Conservation (phyloP, 37 sponge, comb jelly and placozoan genomes). For the Beroe forskalii region DNA sequence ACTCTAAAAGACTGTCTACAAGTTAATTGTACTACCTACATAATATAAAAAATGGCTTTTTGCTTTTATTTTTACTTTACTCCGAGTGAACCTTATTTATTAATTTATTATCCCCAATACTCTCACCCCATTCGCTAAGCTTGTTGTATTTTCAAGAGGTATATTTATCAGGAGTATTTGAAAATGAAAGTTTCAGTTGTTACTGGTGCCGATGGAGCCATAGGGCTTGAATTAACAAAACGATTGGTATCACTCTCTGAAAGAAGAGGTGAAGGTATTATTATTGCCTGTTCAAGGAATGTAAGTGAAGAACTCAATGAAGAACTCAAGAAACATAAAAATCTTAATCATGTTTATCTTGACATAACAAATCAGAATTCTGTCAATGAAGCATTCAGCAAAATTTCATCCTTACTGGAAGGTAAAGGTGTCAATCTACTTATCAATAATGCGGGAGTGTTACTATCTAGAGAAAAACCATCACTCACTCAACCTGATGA, state of each 20-base stretch:
- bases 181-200: background rate
- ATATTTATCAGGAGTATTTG: too few relatives aligned
- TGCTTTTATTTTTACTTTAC: too few relatives aligned
- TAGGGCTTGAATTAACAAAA: constrained; percentile 20
- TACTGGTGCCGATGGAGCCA: constrained; percentile 42
- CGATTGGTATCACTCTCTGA: background rate
- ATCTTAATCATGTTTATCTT: constrained; percentile 30
- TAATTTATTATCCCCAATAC: too few relatives aligned
- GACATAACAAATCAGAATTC: background rate
- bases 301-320: background rate
- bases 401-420: background rate
- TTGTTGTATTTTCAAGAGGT: too few relatives aligned
- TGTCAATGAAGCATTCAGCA: background rate
- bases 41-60: too few relatives aligned
- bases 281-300: constrained; percentile 9
- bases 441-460: constrained; percentile 32
- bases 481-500: background rate
- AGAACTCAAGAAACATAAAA: background rate
- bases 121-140: too few relatives aligned
- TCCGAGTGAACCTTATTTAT: too few relatives aligned
- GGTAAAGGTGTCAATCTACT: constrained; percentile 39
- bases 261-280: background rate
- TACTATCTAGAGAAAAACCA: background rate
- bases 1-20: too few relatives aligned
- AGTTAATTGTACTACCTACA: too few relatives aligned